Evolutionary conservation across 2,113 vertebrate genomes (phyloP), one percentile per base, ranked within the genome.

Genomic region (Narcine bancroftii): DNA sequence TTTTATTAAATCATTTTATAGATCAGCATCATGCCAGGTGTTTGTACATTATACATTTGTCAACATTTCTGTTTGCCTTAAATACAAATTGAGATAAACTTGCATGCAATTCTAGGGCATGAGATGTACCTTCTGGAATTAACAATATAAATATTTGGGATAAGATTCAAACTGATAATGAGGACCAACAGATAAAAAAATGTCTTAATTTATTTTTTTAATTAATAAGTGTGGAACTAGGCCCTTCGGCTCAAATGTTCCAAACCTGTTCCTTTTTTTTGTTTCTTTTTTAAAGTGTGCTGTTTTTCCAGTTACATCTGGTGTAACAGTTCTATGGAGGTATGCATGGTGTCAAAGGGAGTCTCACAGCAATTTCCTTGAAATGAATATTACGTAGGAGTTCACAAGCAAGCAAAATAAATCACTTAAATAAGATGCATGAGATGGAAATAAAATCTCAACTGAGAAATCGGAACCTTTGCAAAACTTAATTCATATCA

Each of bases 1-100:
- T 89, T 69, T 89, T 89, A 66, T 66, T 39, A 89, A n/a, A 69
- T 65, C 56, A 65, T 63, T 21, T 87, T 50, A 24, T 65, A 56
- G 10, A 66, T 89, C 87, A 89, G 56, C 87, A 45, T 29, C n/a
- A 89, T 65, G 56, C 36, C 39, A 24, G 15, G 15, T 65, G 36
- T 89, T 42, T 9, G 50, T n/a, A 56, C 47, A 56, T 56, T 85
- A 13, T 53, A 85, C 47, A 56, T n/a, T 85, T 56, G 33, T 6
- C 15, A 36, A 63, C 6, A 63, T 63, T 87, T 60, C 53, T 36
- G 5, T 60, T 60, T 87, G 33, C 5, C 0, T 63, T 87, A 87
- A 63, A 60, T 17, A n/a, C 15, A 19, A 87, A 56, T 56, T 9
- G 39, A 60, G 11, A 56, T 87, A 60, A 60, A n/a, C 33, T 63